phyloP scores from a whole-genome alignment of 2,888 invertebrate species.

The Rhingia rostrata region DNA sequence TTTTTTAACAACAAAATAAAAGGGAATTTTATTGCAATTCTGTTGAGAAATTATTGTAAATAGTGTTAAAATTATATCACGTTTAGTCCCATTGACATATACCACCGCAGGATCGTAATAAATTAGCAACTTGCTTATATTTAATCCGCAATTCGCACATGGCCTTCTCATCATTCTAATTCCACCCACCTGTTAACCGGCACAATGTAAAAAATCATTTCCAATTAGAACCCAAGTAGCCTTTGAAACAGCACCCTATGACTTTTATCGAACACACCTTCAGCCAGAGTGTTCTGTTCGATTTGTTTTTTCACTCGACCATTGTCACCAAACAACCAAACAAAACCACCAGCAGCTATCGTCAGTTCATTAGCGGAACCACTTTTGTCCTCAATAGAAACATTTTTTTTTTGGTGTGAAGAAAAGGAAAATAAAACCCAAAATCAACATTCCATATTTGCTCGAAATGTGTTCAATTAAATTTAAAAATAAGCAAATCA shows the following conservation, averaged over 20 bases:
- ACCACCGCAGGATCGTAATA: no score
- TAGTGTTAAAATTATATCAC: no score
- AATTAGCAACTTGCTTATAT: no score
- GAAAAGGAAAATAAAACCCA: constrained; percentile 22
- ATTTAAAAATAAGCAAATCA: constrained; percentile 24
- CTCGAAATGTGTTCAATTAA: constrained; percentile 34
- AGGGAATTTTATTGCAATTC: no score
- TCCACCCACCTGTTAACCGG: no score
- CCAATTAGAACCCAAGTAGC: background rate
- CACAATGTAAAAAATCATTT: no score
- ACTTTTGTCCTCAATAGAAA: constrained; percentile 51
- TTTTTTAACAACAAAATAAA: no score
- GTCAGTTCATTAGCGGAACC: constrained; percentile 56
- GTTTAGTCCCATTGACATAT: no score
- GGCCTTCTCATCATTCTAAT: no score
- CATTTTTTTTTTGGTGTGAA: constrained; percentile 10
- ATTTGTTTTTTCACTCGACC: background rate
- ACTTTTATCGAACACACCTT: background rate
- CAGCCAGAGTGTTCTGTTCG: background rate
- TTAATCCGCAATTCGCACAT: no score
- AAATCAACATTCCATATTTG: constrained; percentile 31
- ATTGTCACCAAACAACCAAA: constrained; percentile 6
- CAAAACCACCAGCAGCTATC: constrained; percentile 45
- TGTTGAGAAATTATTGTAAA: no score
- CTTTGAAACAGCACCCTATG: background rate